Evolutionary conservation across 2,113 vertebrate genomes (phyloP), one percentile per base, ranked within the genome.

Genomic region (Dermatemys mawii): DNA sequence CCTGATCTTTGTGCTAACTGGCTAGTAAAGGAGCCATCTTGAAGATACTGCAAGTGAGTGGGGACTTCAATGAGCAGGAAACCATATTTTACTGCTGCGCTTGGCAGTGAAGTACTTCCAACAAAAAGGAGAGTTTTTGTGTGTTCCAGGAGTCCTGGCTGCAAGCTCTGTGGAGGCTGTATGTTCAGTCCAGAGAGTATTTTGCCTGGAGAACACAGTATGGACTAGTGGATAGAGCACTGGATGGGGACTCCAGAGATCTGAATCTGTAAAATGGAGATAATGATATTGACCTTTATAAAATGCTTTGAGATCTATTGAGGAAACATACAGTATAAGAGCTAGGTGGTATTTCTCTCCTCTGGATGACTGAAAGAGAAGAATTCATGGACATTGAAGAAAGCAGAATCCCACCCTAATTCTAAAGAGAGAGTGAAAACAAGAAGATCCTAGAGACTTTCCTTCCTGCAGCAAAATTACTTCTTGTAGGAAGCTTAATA

Each of bases 1-100:
- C 27, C 46, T 2, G 0, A 0, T 10, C 7, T 80, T 41, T 24
- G 50, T 17, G 41, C 44, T 22, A 21, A 4, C 0, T 0, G 54
- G 49, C 70, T 6, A 81, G 14, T 10, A 21, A 73, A 70, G 35
- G 21, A 41, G 19, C 38, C 67, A 73, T 21, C 6, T 4, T 73
- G 67, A 41, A 41, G 67, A 9, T 41, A 3, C 67, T 73, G 21
- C 67, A 73, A 41, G 19, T 73, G n/a, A 41, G n/a, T 22, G 67
- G 26, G 38, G 67, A 41, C 19, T 38, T 73, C 10, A 19, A 38
- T 70, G n/a, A 41, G 4, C 38, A 22, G n/a, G 67, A 73, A 41
- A 73, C 10, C 22, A 41, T n/a, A 38, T 73, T 73, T 38, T n/a
- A n/a, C 63, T 67, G 35, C 32, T 67, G 35, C 35, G 35, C 63